Percentiles rank a stretch among this genome's conserved stretches.
Evolutionary conservation across 30 jellyfish, hydroid and myxozoan genomes (phyloP).

Genomic region (Nemopilema nomurai): DNA sequence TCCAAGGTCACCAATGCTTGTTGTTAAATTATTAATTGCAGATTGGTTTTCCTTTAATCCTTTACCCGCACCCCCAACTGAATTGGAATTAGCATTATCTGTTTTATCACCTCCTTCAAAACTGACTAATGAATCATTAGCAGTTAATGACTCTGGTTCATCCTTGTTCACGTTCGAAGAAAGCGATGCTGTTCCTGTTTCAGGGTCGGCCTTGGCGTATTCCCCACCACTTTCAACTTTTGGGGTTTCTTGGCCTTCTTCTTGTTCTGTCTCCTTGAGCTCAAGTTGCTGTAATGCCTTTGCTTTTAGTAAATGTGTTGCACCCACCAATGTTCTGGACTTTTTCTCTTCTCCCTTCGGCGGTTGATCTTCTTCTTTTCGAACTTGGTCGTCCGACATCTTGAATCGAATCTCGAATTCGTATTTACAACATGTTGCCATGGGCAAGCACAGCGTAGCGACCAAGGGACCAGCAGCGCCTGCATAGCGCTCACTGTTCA

Average conservation of each 20-base stretch:
- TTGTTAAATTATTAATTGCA: conserved; percentile 31
- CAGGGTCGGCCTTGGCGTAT: not conserved
- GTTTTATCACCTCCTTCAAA: conserved; percentile 4
- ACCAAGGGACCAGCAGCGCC: conserved; percentile 27
- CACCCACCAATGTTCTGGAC: conserved; percentile 54
- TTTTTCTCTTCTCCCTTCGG: conserved; percentile 17
- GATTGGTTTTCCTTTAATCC: not conserved
- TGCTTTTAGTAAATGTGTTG: conserved; percentile 69
- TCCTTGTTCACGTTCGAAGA: not conserved
- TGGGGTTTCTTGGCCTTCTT: not conserved
- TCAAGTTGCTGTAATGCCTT: conserved; percentile 49
- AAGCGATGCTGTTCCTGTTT: not conserved
- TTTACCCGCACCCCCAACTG: not conserved
- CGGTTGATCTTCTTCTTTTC: conserved; percentile 22
- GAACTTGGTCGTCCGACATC: conserved; percentile 76
- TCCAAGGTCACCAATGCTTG: conserved; percentile 48
- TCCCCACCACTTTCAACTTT: not conserved
- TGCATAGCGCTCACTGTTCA: too few species aligned
- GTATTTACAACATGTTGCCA: conserved; percentile 53
- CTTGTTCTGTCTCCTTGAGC: not conserved
- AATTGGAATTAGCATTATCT: not conserved
- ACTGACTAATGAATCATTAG: not conserved
- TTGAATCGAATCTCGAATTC: conserved; percentile 54
- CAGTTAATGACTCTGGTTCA: conserved; percentile 10
- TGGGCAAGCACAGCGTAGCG: conserved; percentile 1